phyloP scores from a whole-genome alignment of 2,888 invertebrate genomes.

The Mythimna pallens region DNA sequence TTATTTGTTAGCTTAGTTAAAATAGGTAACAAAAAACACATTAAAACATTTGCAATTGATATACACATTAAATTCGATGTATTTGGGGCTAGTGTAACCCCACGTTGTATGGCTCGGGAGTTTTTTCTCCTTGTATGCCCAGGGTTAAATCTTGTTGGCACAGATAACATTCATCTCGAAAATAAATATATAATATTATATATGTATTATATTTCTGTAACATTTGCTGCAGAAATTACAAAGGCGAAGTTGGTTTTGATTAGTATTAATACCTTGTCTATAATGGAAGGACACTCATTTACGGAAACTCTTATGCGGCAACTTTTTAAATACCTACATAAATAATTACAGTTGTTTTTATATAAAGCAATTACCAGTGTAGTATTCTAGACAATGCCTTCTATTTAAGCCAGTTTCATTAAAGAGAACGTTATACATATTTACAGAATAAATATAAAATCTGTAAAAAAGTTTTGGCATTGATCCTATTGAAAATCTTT shows the following conservation, averaged over 20 bases:
- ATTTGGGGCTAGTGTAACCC: too few species aligned
- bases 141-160: neutral
- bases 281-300: neutral
- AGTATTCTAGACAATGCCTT: neutral
- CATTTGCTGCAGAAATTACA: neutral
- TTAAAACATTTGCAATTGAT: too few species aligned
- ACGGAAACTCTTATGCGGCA: neutral
- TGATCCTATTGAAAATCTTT: neutral
- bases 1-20: too few species aligned
- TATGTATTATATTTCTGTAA: constrained; percentile 1
- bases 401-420: neutral
- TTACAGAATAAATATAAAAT: neutral
- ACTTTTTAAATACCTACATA: neutral
- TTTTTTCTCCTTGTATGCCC: too few species aligned
- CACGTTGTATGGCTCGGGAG: too few species aligned
- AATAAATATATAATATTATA: neutral
- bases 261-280: constrained; percentile 10
- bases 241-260: neutral
- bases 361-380: neutral
- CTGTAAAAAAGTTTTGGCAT: neutral
- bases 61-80: too few species aligned
- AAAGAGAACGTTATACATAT: neutral
- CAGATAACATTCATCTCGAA: neutral
- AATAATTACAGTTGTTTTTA: neutral
- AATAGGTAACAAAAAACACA: too few species aligned